These are phyloP conservation scores for Drosophila fuyamai DNA, from an alignment of 1,140 invertebrate species.

Conservation along the genomic window DNA sequence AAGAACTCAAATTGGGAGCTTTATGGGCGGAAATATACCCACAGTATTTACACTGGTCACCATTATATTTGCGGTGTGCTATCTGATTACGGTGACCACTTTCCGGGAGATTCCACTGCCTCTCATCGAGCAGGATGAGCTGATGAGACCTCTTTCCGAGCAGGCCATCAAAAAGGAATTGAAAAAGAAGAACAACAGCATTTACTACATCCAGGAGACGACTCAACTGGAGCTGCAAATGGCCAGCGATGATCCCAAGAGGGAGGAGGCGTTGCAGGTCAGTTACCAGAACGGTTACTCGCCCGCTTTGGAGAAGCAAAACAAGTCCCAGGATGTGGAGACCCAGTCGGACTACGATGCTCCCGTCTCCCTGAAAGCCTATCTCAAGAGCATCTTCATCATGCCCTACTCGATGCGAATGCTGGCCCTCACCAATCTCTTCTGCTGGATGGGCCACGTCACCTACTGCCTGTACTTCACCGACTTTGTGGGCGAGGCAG, in stretches of 20 bases:
- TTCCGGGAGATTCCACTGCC: conserved; percentile 90
- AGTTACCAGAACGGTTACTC: conserved; percentile 70
- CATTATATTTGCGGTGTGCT: conserved; percentile 89
- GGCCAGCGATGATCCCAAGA: conserved; percentile 41
- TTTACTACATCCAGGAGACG: conserved; percentile 77
- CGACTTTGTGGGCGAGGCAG: conserved; percentile 93
- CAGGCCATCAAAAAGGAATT: conserved; percentile 84
- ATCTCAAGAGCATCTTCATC: conserved; percentile 90
- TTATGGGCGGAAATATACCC: conserved; percentile 90
- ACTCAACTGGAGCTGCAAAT: conserved; percentile 59
- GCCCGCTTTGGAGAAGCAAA: conserved; percentile 15
- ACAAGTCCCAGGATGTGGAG: conserved; percentile 34
- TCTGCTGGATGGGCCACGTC: conserved; percentile 95
- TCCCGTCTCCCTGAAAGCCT: conserved; percentile 86
- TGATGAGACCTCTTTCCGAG: conserved; percentile 71
- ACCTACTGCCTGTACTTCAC: conserved; percentile 95
- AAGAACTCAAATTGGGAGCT: conserved; percentile 87
- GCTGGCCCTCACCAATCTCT: conserved; percentile 92
- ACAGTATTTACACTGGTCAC: conserved; percentile 91
- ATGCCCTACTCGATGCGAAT: conserved; percentile 91
- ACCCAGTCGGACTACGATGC: conserved; percentile 59
- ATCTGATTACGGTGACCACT: conserved; percentile 88
- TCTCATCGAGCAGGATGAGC: conserved; percentile 83
- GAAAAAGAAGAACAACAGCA: conserved; percentile 73
- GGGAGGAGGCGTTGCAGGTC: conserved; percentile 35